These are phyloP conservation scores for Teinopalpus imperialis DNA, from an alignment of 2,888 invertebrate genomes.

Conservation along the genomic window DNA sequence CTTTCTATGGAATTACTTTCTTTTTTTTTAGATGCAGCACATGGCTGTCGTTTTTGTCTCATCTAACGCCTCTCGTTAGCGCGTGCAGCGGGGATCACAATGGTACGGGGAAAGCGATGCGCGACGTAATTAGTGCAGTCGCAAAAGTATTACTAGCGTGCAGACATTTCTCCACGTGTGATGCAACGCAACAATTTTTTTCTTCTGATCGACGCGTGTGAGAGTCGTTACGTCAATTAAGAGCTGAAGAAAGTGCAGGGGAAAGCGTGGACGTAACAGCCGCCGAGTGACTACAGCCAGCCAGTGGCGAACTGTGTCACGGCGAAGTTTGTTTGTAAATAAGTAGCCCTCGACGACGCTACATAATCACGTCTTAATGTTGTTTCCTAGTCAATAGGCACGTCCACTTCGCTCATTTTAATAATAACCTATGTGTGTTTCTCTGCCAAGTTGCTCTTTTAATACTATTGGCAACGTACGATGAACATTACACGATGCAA, in stretches of 20 bases:
- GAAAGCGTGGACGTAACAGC: constrained; percentile 74
- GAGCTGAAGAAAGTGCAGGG: constrained; percentile 74
- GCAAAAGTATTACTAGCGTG: constrained; percentile 70
- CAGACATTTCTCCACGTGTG: constrained; percentile 77
- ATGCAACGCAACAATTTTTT: constrained; percentile 73
- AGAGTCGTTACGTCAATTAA: constrained; percentile 80
- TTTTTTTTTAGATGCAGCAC: constrained; percentile 64
- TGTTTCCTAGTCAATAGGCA: constrained; percentile 37
- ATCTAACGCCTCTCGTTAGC: constrained; percentile 46
- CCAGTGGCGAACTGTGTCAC: constrained; percentile 59
- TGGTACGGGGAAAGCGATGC: constrained; percentile 65
- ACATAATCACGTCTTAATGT: constrained; percentile 47
- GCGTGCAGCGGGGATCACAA: constrained; percentile 56
- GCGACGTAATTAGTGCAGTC: constrained; percentile 68
- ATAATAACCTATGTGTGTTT: constrained; percentile 24
- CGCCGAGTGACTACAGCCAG: constrained; percentile 37
- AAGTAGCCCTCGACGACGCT: constrained; percentile 43
- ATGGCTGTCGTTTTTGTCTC: constrained; percentile 49
- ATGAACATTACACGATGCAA: too few relatives aligned
- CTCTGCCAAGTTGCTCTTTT: constrained; percentile 14
- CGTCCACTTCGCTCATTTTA: constrained; percentile 28
- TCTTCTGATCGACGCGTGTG: constrained; percentile 61
- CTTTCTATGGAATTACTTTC: constrained; percentile 77
- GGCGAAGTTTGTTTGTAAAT: constrained; percentile 74
- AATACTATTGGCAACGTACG: constrained; percentile 7